Evolutionary conservation across 30 jellyfish, hydroid and myxozoan species (phyloP).

Genomic region (Hydractinia symbiolongicarpus): DNA sequence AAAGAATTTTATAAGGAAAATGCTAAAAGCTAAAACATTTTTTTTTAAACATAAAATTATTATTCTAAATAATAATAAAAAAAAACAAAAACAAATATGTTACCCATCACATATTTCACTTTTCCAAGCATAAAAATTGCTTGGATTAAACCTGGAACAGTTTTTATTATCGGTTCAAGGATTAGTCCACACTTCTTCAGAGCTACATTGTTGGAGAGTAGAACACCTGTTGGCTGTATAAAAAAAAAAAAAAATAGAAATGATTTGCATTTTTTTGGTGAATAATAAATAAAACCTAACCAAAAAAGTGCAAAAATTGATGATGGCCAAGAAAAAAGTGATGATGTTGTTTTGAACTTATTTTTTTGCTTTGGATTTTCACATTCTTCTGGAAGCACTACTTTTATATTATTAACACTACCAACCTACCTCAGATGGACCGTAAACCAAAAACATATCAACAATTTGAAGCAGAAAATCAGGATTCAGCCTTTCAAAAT

Average conservation of each 20-base stretch:
- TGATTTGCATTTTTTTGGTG: neutral
- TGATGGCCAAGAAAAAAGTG: neutral
- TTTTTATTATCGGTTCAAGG: conserved; percentile 79
- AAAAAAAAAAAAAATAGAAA: neutral
- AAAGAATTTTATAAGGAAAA: neutral
- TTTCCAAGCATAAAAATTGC: conserved; percentile 75
- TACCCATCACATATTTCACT: conserved; percentile 76
- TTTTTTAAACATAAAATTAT: neutral
- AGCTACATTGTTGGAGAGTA: conserved; percentile 51
- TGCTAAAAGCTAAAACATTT: neutral
- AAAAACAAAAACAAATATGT: neutral
- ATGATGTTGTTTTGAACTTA: neutral
- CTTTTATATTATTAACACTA: too few relatives aligned
- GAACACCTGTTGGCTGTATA: conserved; percentile 72
- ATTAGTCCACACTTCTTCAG: conserved; percentile 51
- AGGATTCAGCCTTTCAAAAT: conserved; percentile 80
- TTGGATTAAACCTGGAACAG: conserved; percentile 87
- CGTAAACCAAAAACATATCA: conserved; percentile 62
- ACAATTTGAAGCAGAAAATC: conserved; percentile 79
- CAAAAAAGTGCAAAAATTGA: too few relatives aligned
- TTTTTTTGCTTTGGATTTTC: neutral
- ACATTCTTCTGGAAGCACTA: too few relatives aligned
- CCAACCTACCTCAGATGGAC: conserved; percentile 80
- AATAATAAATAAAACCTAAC: neutral
- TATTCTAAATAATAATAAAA: neutral